These are phyloP conservation scores for Pediacus dermestoides DNA, from an alignment of 2,888 invertebrate genomes.

Conservation along the genomic window DNA sequence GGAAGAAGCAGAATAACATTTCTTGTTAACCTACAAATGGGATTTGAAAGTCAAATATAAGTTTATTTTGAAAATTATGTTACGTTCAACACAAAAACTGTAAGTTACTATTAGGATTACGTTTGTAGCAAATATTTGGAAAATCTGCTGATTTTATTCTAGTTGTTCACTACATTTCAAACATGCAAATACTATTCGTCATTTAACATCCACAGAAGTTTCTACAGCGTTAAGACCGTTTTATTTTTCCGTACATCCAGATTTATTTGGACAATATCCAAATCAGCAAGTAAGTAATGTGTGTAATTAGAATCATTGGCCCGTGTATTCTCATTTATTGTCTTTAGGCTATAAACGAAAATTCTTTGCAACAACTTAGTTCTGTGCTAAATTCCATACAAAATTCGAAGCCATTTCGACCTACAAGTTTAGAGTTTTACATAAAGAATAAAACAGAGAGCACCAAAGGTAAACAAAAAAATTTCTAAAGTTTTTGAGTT, in stretches of 20 bases:
- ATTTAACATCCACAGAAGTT: constrained; percentile 79
- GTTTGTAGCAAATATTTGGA: too few species aligned
- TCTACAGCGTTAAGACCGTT: constrained; percentile 89
- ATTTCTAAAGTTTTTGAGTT: too few species aligned
- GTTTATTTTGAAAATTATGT: too few species aligned
- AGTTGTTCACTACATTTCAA: too few species aligned
- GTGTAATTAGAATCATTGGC: too few species aligned
- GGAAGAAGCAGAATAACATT: too few species aligned
- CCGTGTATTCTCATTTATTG: too few species aligned
- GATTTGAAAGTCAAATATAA: too few species aligned
- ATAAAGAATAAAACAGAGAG: constrained; percentile 58
- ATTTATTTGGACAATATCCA: constrained; percentile 89
- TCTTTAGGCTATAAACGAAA: constrained; percentile 77
- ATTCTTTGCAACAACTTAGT: constrained; percentile 83
- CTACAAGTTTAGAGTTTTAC: constrained; percentile 74
- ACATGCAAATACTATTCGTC: constrained; percentile 52
- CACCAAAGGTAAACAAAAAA: constrained; percentile 28
- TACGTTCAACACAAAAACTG: too few species aligned
- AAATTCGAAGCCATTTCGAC: constrained; percentile 57
- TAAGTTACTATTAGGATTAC: too few species aligned
- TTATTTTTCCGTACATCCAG: constrained; percentile 94
- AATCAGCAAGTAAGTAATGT: constrained; percentile 67
- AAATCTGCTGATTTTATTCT: too few species aligned
- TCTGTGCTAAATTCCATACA: constrained; percentile 78
- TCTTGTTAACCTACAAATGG: too few species aligned